Percentiles rank a stretch among this genome's conserved stretches.
Conservation (phyloP, 2,113 vertebrate species). For the Hydrochoerus hydrochaeris region DNA sequence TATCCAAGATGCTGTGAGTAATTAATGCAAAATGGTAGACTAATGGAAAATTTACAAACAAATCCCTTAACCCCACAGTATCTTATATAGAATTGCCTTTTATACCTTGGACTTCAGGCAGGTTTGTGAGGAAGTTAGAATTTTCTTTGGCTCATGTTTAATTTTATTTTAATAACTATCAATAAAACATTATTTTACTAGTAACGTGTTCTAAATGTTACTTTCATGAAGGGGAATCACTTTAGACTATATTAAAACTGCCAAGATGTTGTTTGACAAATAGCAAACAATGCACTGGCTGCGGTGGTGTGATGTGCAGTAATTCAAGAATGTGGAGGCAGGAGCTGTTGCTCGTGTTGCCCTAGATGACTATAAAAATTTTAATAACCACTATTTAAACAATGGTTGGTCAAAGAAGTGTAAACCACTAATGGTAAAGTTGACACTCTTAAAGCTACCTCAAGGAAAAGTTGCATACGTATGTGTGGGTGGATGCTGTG, state of each 20-base stretch:
- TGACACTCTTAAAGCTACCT: background rate
- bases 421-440: background rate
- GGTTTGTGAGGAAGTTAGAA: background rate
- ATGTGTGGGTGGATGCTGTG: no score
- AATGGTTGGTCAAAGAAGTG: background rate
- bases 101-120: background rate
- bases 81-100: background rate
- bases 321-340: background rate
- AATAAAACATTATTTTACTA: background rate
- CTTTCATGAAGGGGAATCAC: background rate
- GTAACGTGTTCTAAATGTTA: background rate
- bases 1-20: background rate
- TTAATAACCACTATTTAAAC: background rate
- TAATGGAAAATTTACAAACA: background rate
- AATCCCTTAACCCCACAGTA: background rate
- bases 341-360: background rate
- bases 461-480: background rate
- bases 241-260: background rate
- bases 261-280: background rate
- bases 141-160: background rate
- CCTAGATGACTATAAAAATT: background rate
- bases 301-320: background rate
- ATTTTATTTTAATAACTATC: background rate
- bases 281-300: background rate
- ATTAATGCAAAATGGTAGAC: background rate